Base-by-base conservation (phyloP, 1,140 invertebrate genomes). In the Octopus bimaculoides region DNA sequence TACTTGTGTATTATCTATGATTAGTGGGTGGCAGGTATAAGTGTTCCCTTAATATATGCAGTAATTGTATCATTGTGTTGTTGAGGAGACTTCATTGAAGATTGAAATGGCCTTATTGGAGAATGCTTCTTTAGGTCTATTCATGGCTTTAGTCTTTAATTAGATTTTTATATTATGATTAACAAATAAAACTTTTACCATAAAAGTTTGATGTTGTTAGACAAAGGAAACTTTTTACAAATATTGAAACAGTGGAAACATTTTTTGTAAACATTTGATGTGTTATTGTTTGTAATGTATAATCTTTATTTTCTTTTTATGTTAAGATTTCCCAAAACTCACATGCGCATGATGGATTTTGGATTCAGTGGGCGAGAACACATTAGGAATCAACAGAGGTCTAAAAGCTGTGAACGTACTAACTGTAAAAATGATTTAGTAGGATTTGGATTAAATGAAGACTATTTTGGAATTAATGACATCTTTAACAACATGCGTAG, bases 401-500 rank as follows among this genome's bases (percentile, higher is more conserved):
- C 52, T 66, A 69, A 76, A 77, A 80, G 41, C 73, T 81, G 73
- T 52, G 74, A 75, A 8, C 26, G 41, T 52, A 75, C 74, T 20
- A 75, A 78, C 56, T 55, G 77, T 54, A 78, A 66, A 20, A 78
- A 78, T 66, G 54, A 78, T 41, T 55, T 78, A 26, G 74, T 74
- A 41, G 54, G 76, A 55, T 78, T 77, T 52, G 77, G 74, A 41
- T 78, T 81, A 52, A 79, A 79, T 77, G 77, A 78, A 73, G 73
- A 79, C 5, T 77, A 77, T 71, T 66, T 79, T 61, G 77, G 78
- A 52, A 83, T 85, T 79, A 79, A 73, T 6, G 66, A 76, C 52
- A 84, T 85, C 81, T 85, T 85, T 75, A 77, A 79, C 14, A 85
- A 85, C 75, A 85, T 83, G 83, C 66, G 82, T 0, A 79, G 76